Evolutionary conservation across 2,113 vertebrate species (phyloP).

Genomic region (Ibidorhyncha struthersii): DNA sequence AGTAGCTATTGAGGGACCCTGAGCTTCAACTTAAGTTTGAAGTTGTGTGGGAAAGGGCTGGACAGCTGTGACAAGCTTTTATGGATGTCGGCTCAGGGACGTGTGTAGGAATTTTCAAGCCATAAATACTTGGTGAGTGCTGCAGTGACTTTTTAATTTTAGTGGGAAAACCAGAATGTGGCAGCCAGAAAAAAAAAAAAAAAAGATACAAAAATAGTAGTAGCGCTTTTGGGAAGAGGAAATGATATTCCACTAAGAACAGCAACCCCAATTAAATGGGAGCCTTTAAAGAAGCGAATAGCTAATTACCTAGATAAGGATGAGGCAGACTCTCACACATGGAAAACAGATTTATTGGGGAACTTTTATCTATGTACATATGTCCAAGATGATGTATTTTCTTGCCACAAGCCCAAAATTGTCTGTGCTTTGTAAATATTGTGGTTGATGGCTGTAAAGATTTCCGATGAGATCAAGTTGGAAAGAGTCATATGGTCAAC

Average conservation of each 20-base stretch:
- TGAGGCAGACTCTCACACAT: background rate
- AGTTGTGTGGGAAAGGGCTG: background rate
- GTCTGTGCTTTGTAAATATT: constrained; percentile 36
- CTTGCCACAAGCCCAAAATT: background rate
- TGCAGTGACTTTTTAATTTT: constrained; percentile 50
- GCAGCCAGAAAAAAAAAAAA: background rate
- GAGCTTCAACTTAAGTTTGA: background rate
- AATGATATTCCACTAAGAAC: constrained; percentile 19
- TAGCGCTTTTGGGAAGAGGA: constrained; percentile 48
- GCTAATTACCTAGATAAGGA: constrained; percentile 39
- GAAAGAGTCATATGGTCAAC: background rate
- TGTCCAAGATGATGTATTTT: constrained; percentile 34
- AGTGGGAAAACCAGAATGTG: constrained; percentile 48
- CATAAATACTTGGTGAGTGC: constrained; percentile 44
- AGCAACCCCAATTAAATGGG: constrained; percentile 34
- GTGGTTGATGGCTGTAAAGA: constrained; percentile 19
- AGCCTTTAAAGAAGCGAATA: background rate
- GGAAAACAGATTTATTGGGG: constrained; percentile 45
- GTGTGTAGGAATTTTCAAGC: constrained; percentile 29
- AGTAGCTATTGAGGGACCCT: background rate
- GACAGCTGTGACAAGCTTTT: background rate
- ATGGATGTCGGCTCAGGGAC: background rate
- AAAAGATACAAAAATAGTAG: constrained; percentile 31
- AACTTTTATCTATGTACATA: constrained; percentile 6
- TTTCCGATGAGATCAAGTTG: background rate